Conservation (phyloP, 2,797 vertebrate genomes). For the Chelonia mydas region DNA sequence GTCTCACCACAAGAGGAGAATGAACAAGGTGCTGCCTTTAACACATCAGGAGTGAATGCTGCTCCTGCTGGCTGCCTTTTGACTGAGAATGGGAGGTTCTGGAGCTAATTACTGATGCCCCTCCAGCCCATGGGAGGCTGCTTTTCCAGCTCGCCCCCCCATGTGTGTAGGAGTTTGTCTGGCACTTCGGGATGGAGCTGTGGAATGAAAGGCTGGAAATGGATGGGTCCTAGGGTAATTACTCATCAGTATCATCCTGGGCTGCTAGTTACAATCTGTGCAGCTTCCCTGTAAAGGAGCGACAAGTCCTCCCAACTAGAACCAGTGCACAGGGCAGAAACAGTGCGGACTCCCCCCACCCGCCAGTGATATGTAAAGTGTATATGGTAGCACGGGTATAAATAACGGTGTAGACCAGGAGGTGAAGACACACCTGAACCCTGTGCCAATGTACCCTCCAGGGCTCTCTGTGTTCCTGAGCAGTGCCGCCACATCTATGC, state of each 20-base stretch:
- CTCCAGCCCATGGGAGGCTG: neutral
- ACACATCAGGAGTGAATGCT: neutral
- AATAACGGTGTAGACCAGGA: no score
- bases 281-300: neutral
- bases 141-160: neutral
- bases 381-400: neutral
- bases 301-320: neutral
- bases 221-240: neutral
- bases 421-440: neutral
- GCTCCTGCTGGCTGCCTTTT: neutral
- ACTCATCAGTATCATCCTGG: neutral
- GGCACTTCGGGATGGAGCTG: neutral
- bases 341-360: accelerated
- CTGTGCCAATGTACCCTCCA: no score
- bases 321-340: neutral
- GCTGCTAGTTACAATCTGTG: neutral
- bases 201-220: neutral
- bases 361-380: neutral
- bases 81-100: neutral
- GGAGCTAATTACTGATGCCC: neutral
- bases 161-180: neutral
- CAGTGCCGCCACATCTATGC: accelerated
- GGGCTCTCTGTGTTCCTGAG: no score
- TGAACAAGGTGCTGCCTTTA: neutral
- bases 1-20: neutral